phyloP scores from a whole-genome alignment of 1,140 invertebrate species.

The Melanaphis sacchari region DNA sequence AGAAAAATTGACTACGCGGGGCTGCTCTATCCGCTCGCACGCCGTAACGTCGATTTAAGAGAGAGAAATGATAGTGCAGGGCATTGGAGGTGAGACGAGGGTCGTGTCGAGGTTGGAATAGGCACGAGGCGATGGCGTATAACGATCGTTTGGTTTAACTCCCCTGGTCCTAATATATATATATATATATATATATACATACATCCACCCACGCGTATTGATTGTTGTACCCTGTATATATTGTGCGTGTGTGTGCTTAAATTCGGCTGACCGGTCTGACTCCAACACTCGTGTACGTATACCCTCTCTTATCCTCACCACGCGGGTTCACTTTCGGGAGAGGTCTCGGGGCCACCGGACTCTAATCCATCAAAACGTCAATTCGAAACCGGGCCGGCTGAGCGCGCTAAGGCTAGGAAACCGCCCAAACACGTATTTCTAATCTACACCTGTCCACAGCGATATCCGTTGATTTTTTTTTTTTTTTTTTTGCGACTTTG shows the following conservation, averaged over 20 bases:
- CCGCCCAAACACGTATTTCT: constrained; percentile 28
- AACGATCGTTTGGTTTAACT: constrained; percentile 32
- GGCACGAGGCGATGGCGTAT: neutral
- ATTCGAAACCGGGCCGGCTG: neutral
- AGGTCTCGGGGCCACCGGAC: neutral
- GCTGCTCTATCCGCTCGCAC: neutral
- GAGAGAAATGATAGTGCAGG: constrained; percentile 15
- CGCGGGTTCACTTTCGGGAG: neutral
- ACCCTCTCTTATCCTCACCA: neutral
- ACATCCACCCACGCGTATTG: neutral
- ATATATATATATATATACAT: neutral
- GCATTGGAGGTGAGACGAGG: neutral
- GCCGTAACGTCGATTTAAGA: constrained; percentile 23
- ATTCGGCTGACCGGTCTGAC: neutral
- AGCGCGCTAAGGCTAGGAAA: neutral
- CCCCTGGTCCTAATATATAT: neutral
- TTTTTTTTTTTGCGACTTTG: neutral
- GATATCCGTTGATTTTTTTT: constrained; percentile 26
- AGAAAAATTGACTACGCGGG: constrained; percentile 26
- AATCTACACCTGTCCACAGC: constrained; percentile 37
- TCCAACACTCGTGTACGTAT: neutral
- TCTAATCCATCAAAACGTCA: constrained; percentile 53
- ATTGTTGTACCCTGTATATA: constrained; percentile 26
- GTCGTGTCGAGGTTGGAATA: neutral
- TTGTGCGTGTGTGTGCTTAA: neutral